Evolutionary conservation across 37 sponge, comb jelly and placozoan species (phyloP).

Genomic region (Eunapius fragilis): DNA sequence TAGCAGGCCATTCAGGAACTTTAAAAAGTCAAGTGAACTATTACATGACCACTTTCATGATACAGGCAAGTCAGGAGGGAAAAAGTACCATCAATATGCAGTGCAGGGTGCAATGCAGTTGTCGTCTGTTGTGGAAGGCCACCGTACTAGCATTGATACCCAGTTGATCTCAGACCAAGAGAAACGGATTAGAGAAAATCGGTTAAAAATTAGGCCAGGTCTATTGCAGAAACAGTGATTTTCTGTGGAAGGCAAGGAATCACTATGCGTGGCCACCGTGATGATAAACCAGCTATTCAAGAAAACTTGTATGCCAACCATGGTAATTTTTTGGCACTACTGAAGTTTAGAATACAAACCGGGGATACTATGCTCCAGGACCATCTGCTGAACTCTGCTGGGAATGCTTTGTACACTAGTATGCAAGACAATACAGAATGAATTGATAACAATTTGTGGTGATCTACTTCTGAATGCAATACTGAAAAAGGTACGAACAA

Average conservation of each 20-base stretch:
- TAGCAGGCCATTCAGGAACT: slow-evolving; percentile 33
- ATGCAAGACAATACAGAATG: slow-evolving; percentile 53
- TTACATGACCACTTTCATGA: slow-evolving; percentile 11
- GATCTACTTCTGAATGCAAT: slow-evolving; percentile 42
- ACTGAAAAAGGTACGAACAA: slow-evolving; percentile 4
- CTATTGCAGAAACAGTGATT: slow-evolving; percentile 60
- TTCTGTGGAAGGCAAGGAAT: slow-evolving; percentile 60
- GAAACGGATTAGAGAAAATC: slow-evolving; percentile 35
- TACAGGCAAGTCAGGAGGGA: neutral
- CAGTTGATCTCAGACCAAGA: slow-evolving; percentile 28
- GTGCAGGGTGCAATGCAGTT: neutral
- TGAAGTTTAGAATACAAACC: slow-evolving; percentile 56
- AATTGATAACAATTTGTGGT: slow-evolving; percentile 56
- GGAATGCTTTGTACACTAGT: slow-evolving; percentile 35
- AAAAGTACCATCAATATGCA: slow-evolving; percentile 54
- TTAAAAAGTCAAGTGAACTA: slow-evolving; percentile 37
- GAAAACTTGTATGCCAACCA: slow-evolving; percentile 30
- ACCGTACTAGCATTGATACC: slow-evolving; percentile 25
- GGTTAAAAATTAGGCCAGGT: slow-evolving; percentile 29
- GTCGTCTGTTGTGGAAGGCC: neutral
- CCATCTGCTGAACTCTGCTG: slow-evolving; percentile 42
- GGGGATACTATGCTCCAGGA: slow-evolving; percentile 61
- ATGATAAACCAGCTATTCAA: slow-evolving; percentile 27
- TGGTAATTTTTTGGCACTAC: slow-evolving; percentile 68
- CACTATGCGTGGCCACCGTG: slow-evolving; percentile 65